Percentiles rank a stretch among this genome's conserved stretches.
These are phyloP conservation scores for Corydoras sp. DNA, from an alignment of 2,113 vertebrate species.

Conservation along the genomic window DNA sequence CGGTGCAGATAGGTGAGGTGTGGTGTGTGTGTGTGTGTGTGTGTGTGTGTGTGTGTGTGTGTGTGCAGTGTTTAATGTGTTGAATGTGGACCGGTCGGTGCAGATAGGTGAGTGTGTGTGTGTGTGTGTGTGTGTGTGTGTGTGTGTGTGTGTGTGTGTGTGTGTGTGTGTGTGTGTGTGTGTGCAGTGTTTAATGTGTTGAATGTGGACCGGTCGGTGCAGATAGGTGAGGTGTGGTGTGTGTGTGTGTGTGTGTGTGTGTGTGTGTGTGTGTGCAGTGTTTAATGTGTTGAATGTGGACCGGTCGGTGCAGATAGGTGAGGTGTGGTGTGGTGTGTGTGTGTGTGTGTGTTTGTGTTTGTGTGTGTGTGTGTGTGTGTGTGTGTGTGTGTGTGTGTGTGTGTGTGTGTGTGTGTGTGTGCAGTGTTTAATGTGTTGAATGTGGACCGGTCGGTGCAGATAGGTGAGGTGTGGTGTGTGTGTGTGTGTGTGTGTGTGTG, in stretches of 20 bases:
- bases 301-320: constrained; percentile 64
- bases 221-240: constrained; percentile 83
- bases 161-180: neutral
- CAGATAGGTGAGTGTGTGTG: constrained; percentile 86
- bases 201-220: neutral
- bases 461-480: constrained; percentile 79
- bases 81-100: neutral
- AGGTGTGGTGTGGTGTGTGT: constrained; percentile 73
- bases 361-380: neutral
- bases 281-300: neutral
- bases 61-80: neutral
- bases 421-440: neutral
- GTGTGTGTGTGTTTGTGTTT: neutral
- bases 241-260: no score
- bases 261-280: neutral
- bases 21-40: no score
- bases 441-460: constrained; percentile 52
- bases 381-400: no score
- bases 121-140: constrained; percentile 40
- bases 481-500: neutral
- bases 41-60: neutral
- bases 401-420: neutral
- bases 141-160: no score
- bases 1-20: constrained; percentile 75
- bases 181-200: neutral